phyloP scores from a whole-genome alignment of 2,113 vertebrate species.

The Bubo scandiacus region DNA sequence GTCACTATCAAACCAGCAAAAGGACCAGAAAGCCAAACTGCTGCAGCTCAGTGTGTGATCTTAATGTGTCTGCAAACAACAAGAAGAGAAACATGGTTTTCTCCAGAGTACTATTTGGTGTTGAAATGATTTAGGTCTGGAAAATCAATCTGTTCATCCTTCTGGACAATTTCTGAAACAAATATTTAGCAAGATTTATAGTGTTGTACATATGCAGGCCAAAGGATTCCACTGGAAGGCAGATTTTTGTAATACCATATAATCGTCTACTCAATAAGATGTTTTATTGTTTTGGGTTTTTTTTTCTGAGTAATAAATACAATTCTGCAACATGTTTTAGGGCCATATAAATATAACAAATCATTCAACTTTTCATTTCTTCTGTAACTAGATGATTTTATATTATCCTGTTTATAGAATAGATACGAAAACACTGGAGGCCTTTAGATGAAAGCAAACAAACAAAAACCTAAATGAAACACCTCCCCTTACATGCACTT shows the following conservation, averaged over 20 bases:
- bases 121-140: constrained; percentile 75
- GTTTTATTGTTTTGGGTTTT: constrained; percentile 19
- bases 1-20: not conserved
- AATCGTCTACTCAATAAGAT: constrained; percentile 58
- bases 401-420: constrained; percentile 59
- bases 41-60: constrained; percentile 54
- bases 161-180: constrained; percentile 79
- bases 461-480: constrained; percentile 63
- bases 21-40: constrained; percentile 12
- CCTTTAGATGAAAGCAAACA: constrained; percentile 66
- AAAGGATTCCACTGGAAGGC: constrained; percentile 67
- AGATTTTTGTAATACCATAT: constrained; percentile 71
- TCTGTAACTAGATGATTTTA: constrained; percentile 59
- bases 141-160: constrained; percentile 77
- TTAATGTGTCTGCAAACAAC: constrained; percentile 61
- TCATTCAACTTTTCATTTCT: constrained; percentile 57
- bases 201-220: constrained; percentile 48
- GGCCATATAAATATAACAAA: constrained; percentile 47
- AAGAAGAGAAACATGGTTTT: constrained; percentile 65
- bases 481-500: constrained; percentile 35
- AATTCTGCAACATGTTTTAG: constrained; percentile 57
- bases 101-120: constrained; percentile 69
- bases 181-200: constrained; percentile 79
- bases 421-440: constrained; percentile 44
- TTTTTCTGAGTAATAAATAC: constrained; percentile 31